These are phyloP conservation scores for Albula goreensis DNA, from an alignment of 2,113 vertebrate genomes.

Conservation along the genomic window DNA sequence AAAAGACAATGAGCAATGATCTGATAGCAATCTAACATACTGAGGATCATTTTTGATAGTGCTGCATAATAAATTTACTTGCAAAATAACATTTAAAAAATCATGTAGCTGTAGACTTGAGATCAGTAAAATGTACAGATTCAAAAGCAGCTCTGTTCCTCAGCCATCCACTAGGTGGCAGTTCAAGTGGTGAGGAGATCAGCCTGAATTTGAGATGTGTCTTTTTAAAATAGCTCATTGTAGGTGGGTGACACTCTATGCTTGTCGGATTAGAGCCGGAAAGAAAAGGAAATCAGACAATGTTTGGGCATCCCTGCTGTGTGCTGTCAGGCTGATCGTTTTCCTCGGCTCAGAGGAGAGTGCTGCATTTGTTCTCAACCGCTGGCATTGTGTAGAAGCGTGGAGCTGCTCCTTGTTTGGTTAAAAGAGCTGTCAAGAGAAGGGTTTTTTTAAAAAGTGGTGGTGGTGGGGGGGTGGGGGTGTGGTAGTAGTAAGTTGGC, in stretches of 20 bases:
- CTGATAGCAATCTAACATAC: no score
- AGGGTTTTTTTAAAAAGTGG: not conserved
- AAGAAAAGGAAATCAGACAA: constrained; percentile 8
- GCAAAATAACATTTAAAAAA: no score
- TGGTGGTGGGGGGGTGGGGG: not conserved
- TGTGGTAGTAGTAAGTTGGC: not conserved
- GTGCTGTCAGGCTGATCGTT: not conserved
- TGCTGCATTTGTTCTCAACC: not conserved
- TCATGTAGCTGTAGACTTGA: not conserved
- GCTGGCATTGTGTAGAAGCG: constrained; percentile 6
- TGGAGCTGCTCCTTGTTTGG: constrained; percentile 15
- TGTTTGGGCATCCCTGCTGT: constrained; percentile 17
- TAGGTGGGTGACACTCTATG: constrained; percentile 12
- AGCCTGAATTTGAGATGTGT: not conserved
- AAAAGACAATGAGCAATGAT: not conserved
- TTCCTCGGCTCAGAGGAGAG: not conserved
- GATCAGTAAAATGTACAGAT: not conserved
- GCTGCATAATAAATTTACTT: not conserved
- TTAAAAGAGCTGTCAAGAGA: constrained; percentile 17
- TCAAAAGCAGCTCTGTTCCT: not conserved
- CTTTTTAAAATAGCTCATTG: constrained; percentile 7
- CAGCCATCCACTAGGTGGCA: constrained; percentile 28
- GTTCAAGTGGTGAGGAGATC: not conserved
- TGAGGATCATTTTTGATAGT: not conserved
- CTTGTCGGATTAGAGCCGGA: constrained; percentile 4